Evolutionary conservation across 2,797 vertebrate species (phyloP).

Genomic region (Cossypha dichroa): DNA sequence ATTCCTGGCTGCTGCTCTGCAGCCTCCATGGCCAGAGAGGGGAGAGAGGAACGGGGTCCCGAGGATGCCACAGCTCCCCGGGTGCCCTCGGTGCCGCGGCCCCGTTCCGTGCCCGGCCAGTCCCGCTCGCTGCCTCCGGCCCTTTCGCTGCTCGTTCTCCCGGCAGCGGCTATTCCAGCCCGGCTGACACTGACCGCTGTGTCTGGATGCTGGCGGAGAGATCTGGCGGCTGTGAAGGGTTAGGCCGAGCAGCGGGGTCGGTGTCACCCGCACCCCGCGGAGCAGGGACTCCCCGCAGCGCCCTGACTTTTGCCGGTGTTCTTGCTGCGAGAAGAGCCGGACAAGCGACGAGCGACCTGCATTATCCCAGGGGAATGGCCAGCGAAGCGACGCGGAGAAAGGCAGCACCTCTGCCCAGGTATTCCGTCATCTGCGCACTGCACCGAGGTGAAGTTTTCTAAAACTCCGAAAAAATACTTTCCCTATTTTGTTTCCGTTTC

Average conservation of each 20-base stretch:
- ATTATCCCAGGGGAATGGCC: neutral
- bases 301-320: neutral
- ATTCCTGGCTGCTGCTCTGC: neutral
- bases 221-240: neutral
- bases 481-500: neutral
- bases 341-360: neutral
- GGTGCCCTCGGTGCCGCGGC: neutral
- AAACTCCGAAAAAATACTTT: neutral
- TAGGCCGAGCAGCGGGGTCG: fast-evolving
- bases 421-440: neutral
- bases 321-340: neutral
- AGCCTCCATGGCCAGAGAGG: neutral
- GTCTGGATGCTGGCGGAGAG: fast-evolving
- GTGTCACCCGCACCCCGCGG: neutral
- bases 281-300: neutral
- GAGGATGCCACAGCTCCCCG: neutral
- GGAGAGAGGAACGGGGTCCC: neutral
- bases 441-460: neutral
- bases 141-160: neutral
- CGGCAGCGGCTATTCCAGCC: fast-evolving
- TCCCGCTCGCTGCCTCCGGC: neutral
- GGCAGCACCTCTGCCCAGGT: neutral
- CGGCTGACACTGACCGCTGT: fast-evolving
- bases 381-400: neutral
- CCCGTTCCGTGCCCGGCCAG: neutral